phyloP scores from a whole-genome alignment of 1,140 invertebrate species.

The Hylyphantes graminicola region DNA sequence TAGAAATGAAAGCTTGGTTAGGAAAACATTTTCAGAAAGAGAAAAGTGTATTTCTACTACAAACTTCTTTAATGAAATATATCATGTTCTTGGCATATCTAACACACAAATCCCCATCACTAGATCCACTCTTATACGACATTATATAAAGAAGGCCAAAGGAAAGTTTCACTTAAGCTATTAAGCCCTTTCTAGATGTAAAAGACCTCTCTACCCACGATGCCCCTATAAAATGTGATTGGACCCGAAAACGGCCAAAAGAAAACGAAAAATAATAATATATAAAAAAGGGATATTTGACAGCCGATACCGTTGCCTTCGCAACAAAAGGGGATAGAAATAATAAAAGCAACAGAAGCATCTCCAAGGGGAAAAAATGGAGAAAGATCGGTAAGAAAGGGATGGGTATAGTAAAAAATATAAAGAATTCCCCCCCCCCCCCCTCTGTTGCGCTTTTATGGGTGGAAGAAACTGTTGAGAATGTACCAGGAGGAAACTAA shows the following conservation, averaged over 20 bases:
- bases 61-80: too few relatives aligned
- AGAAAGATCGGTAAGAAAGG: conserved; percentile 29
- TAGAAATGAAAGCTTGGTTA: too few relatives aligned
- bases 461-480: conserved; percentile 51
- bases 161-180: conserved; percentile 17
- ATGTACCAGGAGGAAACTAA: conserved; percentile 49
- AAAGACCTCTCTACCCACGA: conserved; percentile 9
- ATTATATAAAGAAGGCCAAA: background rate
- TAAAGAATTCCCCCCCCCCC: background rate
- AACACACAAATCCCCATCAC: too few relatives aligned
- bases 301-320: conserved; percentile 40
- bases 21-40: too few relatives aligned
- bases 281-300: conserved; percentile 51
- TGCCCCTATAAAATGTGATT: conserved; percentile 56
- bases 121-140: too few relatives aligned
- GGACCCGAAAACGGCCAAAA: conserved; percentile 32
- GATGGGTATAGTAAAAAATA: conserved; percentile 39
- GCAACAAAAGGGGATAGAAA: conserved; percentile 35
- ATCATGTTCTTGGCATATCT: too few relatives aligned
- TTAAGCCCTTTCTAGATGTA: conserved; percentile 37
- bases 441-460: conserved; percentile 55
- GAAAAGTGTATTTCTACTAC: too few relatives aligned
- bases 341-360: conserved; percentile 23
- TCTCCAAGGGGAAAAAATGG: background rate
- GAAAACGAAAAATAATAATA: background rate